A percentile compares a stretch with the other conserved stretches of the same genome.
These are phyloP conservation scores for Trichoplusia ni DNA, from an alignment of 1,140 invertebrate genomes.

Conservation along the genomic window DNA sequence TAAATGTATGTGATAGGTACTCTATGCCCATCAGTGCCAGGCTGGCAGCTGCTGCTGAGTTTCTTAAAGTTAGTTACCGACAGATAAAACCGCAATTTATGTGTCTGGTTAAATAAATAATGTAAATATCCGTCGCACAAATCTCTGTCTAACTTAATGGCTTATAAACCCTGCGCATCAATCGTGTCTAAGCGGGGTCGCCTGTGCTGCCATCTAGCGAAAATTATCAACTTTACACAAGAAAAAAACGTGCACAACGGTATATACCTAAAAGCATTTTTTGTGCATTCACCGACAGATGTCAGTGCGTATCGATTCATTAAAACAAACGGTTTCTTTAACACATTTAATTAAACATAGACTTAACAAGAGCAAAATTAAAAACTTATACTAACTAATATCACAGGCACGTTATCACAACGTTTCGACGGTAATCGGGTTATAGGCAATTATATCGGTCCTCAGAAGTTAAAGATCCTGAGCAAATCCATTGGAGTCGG, in stretches of 20 bases:
- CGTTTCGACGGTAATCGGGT: no score
- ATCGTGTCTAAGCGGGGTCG: not conserved
- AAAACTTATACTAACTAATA: not conserved
- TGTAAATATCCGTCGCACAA: constrained; percentile 14
- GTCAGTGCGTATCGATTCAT: not conserved
- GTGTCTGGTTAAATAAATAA: constrained; percentile 18
- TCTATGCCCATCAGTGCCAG: not conserved
- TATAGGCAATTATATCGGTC: no score
- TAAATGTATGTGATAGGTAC: not conserved
- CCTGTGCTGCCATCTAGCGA: not conserved
- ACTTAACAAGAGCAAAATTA: not conserved
- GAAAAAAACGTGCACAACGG: not conserved
- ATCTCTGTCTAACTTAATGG: constrained; percentile 20
- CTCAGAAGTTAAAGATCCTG: no score
- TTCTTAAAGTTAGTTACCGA: not conserved
- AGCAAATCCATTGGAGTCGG: no score
- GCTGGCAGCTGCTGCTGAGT: not conserved
- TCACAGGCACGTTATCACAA: constrained; percentile 22
- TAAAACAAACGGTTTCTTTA: not conserved
- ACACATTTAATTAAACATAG: not conserved
- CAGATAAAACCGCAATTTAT: constrained; percentile 15
- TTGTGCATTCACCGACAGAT: no score
- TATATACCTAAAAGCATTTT: no score
- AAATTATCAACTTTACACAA: not conserved
- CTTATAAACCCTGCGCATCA: constrained; percentile 7